Evolutionary conservation across 2,113 vertebrate species (phyloP).

Genomic region (Nannobrachium achirus): DNA sequence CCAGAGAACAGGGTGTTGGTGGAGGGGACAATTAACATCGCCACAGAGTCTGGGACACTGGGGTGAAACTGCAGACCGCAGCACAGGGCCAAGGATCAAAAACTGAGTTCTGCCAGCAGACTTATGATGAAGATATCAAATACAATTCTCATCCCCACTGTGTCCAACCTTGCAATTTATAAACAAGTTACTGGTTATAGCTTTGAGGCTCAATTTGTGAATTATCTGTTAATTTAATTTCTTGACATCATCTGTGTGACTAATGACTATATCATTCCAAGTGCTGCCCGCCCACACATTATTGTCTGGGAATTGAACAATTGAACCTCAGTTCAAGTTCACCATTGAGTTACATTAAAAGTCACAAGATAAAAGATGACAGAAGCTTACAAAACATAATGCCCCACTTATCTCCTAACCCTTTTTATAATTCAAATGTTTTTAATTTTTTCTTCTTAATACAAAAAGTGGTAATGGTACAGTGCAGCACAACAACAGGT

Average conservation of each 20-base stretch:
- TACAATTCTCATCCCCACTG: background rate
- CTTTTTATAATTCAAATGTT: too few relatives aligned
- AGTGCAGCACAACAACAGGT: too few relatives aligned
- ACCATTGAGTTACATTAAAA: slow-evolving; percentile 5
- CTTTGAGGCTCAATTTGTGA: background rate
- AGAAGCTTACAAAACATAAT: too few relatives aligned
- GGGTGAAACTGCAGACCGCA: slow-evolving; percentile 9
- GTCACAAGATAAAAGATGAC: too few relatives aligned
- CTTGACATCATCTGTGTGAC: background rate
- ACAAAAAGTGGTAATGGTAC: too few relatives aligned
- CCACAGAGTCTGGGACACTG: slow-evolving; percentile 36
- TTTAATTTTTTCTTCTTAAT: too few relatives aligned
- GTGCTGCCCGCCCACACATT: slow-evolving; percentile 16
- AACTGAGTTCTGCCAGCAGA: background rate
- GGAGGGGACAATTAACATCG: slow-evolving; percentile 45
- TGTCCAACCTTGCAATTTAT: slow-evolving; percentile 4
- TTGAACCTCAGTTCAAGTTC: slow-evolving; percentile 22
- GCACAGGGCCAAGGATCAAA: background rate
- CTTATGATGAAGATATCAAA: slow-evolving; percentile 22
- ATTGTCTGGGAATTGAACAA: slow-evolving; percentile 32
- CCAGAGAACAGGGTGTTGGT: slow-evolving; percentile 43
- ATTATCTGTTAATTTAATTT: slow-evolving; percentile 32
- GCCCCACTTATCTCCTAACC: background rate
- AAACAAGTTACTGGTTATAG: background rate
- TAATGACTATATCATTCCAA: background rate